Conservation (phyloP, 1,140 invertebrate genomes). For the Pseudobourletiella spinata region DNA sequence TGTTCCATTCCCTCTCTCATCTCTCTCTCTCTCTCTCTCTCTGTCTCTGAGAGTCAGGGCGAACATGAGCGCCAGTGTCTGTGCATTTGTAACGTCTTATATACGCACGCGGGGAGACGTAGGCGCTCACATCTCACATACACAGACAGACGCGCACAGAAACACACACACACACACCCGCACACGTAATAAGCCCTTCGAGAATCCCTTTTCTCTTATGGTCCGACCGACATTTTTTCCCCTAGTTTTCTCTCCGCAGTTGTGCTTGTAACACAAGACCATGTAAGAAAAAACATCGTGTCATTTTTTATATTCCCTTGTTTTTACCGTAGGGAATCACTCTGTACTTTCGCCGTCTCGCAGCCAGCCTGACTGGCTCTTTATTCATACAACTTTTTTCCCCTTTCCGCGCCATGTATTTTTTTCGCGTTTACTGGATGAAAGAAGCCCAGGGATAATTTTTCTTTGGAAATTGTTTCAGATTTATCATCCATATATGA, state of each 20-base stretch:
- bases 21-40: neutral
- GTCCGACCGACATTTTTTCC: neutral
- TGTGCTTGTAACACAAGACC: neutral
- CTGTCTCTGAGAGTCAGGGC: too few relatives aligned
- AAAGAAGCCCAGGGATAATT: neutral
- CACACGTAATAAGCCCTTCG: too few relatives aligned
- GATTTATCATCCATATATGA: neutral
- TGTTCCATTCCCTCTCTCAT: neutral
- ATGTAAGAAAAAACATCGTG: neutral
- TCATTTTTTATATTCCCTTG: neutral
- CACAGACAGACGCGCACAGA: too few relatives aligned
- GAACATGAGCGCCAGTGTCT: too few relatives aligned
- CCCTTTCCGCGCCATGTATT: too few relatives aligned
- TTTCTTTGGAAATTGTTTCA: neutral
- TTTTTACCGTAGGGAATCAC: neutral
- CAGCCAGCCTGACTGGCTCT: conserved; percentile 1
- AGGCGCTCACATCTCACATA: too few relatives aligned
- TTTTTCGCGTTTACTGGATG: too few relatives aligned
- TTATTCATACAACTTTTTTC: neutral
- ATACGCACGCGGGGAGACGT: too few relatives aligned
- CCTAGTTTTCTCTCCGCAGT: neutral
- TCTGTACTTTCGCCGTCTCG: neutral
- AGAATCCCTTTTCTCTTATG: neutral
- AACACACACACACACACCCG: too few relatives aligned
- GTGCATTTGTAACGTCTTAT: too few relatives aligned